These are phyloP conservation scores for Dynastes hyllus DNA, from an alignment of 2,888 invertebrate species.

Conservation along the genomic window DNA sequence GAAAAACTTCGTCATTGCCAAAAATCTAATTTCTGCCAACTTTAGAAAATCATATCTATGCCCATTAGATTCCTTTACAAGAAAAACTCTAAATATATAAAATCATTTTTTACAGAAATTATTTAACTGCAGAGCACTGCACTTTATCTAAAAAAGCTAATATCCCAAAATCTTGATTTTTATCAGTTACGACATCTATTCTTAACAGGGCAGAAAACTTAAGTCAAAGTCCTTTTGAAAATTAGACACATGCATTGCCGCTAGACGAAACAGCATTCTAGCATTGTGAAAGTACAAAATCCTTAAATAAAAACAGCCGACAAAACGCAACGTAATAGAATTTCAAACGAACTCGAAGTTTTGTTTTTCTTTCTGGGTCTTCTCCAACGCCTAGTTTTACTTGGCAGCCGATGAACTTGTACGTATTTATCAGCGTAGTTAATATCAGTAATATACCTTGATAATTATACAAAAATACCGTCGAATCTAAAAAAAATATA, in stretches of 20 bases:
- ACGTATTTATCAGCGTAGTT: slow-evolving; percentile 4
- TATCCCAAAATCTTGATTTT: no score
- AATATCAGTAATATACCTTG: slow-evolving; percentile 33
- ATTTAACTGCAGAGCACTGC: no score
- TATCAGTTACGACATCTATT: no score
- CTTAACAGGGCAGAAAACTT: no score
- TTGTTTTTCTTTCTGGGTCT: slow-evolving; percentile 29
- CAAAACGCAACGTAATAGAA: slow-evolving; percentile 15
- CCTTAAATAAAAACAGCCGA: slow-evolving; percentile 7
- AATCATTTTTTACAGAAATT: no score
- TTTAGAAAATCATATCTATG: no score
- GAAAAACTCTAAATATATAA: no score
- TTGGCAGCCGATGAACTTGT: slow-evolving; percentile 11
- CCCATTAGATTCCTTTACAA: no score
- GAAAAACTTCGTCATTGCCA: no score
- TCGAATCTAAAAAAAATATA: slow-evolving; percentile 15
- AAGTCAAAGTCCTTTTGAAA: no score
- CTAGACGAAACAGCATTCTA: background rate
- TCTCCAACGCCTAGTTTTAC: slow-evolving; percentile 37
- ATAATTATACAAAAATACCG: slow-evolving; percentile 27
- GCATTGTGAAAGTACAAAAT: background rate
- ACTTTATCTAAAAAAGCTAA: no score
- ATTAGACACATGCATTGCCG: background rate
- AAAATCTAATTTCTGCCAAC: no score
- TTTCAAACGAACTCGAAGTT: slow-evolving; percentile 8